Percentiles rank a stretch among this genome's conserved stretches.
Conservation (phyloP, 2,888 invertebrate species). For the Empis livida region DNA sequence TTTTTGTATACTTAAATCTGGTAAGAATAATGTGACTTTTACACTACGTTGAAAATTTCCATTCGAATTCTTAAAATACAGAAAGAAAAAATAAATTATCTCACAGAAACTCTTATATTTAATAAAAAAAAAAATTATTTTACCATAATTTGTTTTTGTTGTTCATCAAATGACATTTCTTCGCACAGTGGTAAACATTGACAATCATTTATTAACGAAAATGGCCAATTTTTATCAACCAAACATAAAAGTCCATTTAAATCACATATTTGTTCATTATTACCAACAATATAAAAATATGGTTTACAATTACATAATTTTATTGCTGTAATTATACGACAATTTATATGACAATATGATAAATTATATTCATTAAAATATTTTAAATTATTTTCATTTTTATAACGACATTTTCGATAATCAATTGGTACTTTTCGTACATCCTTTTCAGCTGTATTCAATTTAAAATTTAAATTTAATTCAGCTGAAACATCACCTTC, state of each 20-base stretch:
- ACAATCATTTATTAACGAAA: conserved; percentile 7
- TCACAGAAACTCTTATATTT: background rate
- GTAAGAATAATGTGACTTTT: conserved; percentile 12
- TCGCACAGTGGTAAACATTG: conserved; percentile 24
- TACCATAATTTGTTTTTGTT: background rate
- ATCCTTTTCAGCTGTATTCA: conserved; percentile 21
- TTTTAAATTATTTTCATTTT: conserved; percentile 23
- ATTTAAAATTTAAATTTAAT: conserved; percentile 17
- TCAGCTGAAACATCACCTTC: conserved; percentile 14
- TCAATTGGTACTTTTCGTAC: conserved; percentile 24
- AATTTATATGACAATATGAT: conserved; percentile 26
- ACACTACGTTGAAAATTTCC: conserved; percentile 20
- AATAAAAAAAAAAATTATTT: background rate
- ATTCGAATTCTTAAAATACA: background rate
- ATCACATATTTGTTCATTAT: conserved; percentile 18
- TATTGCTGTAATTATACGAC: conserved; percentile 26
- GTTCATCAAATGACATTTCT: conserved; percentile 14
- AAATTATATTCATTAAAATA: conserved; percentile 24
- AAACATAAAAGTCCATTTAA: conserved; percentile 26
- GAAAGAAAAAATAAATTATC: background rate
- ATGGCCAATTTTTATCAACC: conserved; percentile 18
- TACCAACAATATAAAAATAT: conserved; percentile 25
- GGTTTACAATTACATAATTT: conserved; percentile 27
- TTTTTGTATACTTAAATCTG: conserved; percentile 25
- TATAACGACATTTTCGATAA: conserved; percentile 29